A percentile compares a stretch with the other conserved stretches of the same genome.
Evolutionary conservation across 2,888 invertebrate genomes (phyloP).

Genomic region (Cryptosula pallasiana): DNA sequence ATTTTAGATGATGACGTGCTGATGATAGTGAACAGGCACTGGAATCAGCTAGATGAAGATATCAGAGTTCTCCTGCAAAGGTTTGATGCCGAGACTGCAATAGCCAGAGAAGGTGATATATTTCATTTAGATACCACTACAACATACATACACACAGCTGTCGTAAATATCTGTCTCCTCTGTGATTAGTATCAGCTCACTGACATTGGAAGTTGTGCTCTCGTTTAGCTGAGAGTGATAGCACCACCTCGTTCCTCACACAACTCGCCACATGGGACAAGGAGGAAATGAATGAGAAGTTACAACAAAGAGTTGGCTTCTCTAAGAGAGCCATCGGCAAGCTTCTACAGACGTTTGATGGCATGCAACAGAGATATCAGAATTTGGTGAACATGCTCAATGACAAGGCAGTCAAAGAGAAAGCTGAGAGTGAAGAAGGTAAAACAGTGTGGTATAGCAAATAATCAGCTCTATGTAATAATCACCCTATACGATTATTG

Average conservation of each 20-base stretch:
- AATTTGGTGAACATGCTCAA: slow-evolving; percentile 65
- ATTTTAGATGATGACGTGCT: slow-evolving; percentile 83
- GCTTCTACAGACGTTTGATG: slow-evolving; percentile 91
- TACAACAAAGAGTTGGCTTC: slow-evolving; percentile 87
- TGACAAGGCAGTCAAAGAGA: slow-evolving; percentile 4
- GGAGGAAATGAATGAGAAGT: slow-evolving; percentile 89
- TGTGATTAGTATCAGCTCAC: too few relatives aligned
- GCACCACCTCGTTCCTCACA: slow-evolving; percentile 83
- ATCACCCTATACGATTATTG: too few relatives aligned
- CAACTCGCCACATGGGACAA: slow-evolving; percentile 96
- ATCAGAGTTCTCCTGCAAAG: slow-evolving; percentile 86
- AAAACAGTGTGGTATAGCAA: too few relatives aligned
- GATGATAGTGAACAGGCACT: slow-evolving; percentile 83
- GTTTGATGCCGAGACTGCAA: slow-evolving; percentile 95
- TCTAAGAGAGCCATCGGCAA: slow-evolving; percentile 94
- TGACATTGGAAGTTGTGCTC: not conserved
- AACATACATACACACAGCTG: too few relatives aligned
- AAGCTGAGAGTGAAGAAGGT: not conserved
- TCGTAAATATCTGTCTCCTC: too few relatives aligned
- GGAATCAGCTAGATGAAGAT: slow-evolving; percentile 79
- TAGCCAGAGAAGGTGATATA: slow-evolving; percentile 58
- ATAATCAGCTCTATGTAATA: too few relatives aligned
- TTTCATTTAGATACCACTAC: too few relatives aligned
- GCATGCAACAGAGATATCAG: slow-evolving; percentile 89
- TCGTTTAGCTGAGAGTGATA: slow-evolving; percentile 60